These are phyloP conservation scores for Campylomormyrus numenius DNA, from an alignment of 2,113 vertebrate species.

Conservation along the genomic window DNA sequence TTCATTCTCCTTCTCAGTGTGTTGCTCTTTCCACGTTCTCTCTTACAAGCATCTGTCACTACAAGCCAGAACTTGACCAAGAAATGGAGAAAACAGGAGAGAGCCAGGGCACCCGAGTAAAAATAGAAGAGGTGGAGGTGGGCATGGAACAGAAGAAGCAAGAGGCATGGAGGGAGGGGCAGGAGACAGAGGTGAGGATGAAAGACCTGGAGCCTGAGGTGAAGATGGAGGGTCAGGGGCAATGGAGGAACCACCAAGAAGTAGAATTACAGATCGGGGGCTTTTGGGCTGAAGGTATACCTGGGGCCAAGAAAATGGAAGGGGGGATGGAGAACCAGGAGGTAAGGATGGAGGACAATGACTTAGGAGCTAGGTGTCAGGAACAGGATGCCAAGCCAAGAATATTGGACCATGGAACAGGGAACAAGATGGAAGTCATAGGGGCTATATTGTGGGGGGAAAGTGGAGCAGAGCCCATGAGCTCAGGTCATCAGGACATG, in stretches of 20 bases:
- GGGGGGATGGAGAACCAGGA: conserved; percentile 40
- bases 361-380: neutral
- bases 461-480: conserved; percentile 7
- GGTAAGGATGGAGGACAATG: conserved; percentile 30
- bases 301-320: neutral
- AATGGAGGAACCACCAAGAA: neutral
- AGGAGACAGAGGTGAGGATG: neutral
- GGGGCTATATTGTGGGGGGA: neutral
- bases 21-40: neutral
- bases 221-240: neutral
- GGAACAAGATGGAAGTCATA: neutral
- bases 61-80: neutral
- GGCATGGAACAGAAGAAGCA: neutral
- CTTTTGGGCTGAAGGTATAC: neutral
- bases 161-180: conserved; percentile 30
- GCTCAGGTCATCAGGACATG: neutral
- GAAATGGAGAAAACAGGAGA: neutral
- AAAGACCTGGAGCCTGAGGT: neutral
- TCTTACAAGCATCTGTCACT: neutral
- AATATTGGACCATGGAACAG: neutral
- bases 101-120: neutral
- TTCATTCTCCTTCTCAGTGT: neutral
- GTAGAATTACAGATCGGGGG: neutral
- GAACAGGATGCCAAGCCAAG: neutral
- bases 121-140: neutral